Percentiles rank a stretch among this genome's conserved stretches.
These are phyloP conservation scores for Bubo blakistoni DNA, from an alignment of 2,113 vertebrate genomes.

Conservation along the genomic window DNA sequence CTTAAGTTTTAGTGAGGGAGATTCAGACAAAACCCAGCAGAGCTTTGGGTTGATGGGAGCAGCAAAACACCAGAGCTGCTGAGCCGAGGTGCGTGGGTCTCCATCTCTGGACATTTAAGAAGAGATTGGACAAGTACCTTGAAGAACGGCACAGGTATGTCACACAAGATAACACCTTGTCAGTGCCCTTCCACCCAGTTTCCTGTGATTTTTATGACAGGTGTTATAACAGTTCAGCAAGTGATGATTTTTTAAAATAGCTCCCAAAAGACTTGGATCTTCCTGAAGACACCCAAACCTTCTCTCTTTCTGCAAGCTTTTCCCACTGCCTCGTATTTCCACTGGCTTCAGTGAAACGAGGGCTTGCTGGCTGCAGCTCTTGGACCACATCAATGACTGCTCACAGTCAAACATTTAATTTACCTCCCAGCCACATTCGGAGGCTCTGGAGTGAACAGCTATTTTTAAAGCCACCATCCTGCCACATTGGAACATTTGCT, in stretches of 20 bases:
- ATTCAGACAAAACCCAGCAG: neutral
- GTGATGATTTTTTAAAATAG: constrained; percentile 7
- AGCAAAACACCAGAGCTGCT: neutral
- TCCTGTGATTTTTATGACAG: neutral
- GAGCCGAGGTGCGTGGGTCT: accelerated
- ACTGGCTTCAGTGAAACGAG: neutral
- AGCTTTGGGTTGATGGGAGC: neutral
- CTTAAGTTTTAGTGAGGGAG: neutral
- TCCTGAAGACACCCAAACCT: neutral
- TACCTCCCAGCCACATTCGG: constrained; percentile 12
- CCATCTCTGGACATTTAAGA: neutral
- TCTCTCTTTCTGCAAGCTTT: neutral
- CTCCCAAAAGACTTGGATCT: neutral
- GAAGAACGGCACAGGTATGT: neutral
- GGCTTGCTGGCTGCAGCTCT: neutral
- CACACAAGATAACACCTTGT: neutral
- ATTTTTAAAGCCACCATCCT: constrained; percentile 55
- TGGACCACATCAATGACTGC: constrained; percentile 36
- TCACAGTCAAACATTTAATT: constrained; percentile 44
- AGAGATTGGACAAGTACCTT: neutral
- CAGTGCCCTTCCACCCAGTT: neutral
- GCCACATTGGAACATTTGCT: constrained; percentile 37
- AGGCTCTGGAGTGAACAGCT: constrained; percentile 22
- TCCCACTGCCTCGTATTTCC: neutral
- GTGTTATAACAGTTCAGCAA: neutral